phyloP scores from a whole-genome alignment of 2,797 vertebrate genomes.

The Falco columbarius region DNA sequence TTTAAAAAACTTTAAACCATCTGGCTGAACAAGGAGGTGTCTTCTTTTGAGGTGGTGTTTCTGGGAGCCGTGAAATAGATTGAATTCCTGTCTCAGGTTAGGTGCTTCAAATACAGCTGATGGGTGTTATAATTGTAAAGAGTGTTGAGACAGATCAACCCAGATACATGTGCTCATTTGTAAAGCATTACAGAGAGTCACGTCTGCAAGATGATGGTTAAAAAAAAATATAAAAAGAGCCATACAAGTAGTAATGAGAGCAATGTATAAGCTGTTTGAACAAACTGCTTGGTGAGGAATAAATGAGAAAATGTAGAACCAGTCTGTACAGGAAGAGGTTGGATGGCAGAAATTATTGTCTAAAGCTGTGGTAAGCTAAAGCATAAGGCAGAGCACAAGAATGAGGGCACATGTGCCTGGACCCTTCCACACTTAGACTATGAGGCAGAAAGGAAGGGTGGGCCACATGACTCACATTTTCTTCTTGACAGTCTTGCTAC shows the following conservation, averaged over 20 bases:
- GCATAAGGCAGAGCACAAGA: background rate
- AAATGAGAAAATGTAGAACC: background rate
- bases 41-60: background rate
- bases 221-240: background rate
- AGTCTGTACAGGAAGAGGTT: background rate
- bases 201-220: background rate
- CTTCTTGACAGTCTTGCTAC: background rate
- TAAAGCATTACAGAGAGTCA: background rate
- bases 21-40: background rate
- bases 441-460: background rate
- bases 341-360: background rate
- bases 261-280: background rate
- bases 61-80: background rate
- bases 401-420: background rate
- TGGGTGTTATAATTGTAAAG: background rate
- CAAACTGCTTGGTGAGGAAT: background rate
- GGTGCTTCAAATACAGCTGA: background rate
- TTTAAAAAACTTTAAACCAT: background rate
- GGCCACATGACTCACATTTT: background rate
- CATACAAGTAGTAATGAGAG: background rate
- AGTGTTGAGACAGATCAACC: background rate
- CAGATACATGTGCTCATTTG: background rate
- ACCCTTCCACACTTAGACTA: background rate
- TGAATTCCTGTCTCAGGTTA: background rate
- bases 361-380: background rate